phyloP scores from a whole-genome alignment of 2,113 vertebrate species.

The Zeus faber region DNA sequence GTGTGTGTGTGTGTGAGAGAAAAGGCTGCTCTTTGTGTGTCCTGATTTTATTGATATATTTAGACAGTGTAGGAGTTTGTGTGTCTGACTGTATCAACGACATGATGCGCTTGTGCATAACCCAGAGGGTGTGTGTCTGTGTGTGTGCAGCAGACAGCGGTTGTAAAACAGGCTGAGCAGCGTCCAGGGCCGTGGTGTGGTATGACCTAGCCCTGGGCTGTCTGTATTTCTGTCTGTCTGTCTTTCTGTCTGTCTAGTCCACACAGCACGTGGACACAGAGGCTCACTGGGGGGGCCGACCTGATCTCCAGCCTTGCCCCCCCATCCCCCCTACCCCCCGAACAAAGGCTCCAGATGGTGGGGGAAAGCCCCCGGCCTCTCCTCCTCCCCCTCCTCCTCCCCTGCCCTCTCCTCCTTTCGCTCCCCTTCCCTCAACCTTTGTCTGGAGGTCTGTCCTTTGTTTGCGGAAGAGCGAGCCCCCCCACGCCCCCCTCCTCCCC shows the following conservation, averaged over 20 bases:
- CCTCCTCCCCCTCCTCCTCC: slow-evolving; percentile 37
- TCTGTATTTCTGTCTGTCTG: slow-evolving; percentile 54
- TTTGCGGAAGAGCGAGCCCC: slow-evolving; percentile 72
- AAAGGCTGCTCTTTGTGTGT: slow-evolving; percentile 24
- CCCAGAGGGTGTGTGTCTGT: slow-evolving; percentile 30
- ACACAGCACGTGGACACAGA: slow-evolving; percentile 60
- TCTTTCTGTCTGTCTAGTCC: slow-evolving; percentile 60
- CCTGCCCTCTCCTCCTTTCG: slow-evolving; percentile 50
- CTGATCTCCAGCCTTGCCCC: slow-evolving; percentile 20
- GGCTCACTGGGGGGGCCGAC: background rate
- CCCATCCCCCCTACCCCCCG: slow-evolving; percentile 23
- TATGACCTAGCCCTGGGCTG: slow-evolving; percentile 54
- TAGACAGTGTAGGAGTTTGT: slow-evolving; percentile 12
- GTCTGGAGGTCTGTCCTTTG: slow-evolving; percentile 77
- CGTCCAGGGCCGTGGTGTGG: slow-evolving; percentile 40
- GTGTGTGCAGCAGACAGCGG: slow-evolving; percentile 8
- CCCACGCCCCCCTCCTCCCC: slow-evolving; percentile 13
- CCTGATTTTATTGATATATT: slow-evolving; percentile 40
- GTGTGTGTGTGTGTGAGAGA: background rate
- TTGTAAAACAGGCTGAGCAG: slow-evolving; percentile 50
- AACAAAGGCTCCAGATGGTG: slow-evolving; percentile 82
- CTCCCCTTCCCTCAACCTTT: slow-evolving; percentile 73
- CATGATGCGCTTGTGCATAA: background rate
- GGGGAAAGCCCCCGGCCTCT: slow-evolving; percentile 68
- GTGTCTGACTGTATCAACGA: background rate